phyloP scores from a whole-genome alignment of 2,888 invertebrate species.

The Halocaridina rubra region DNA sequence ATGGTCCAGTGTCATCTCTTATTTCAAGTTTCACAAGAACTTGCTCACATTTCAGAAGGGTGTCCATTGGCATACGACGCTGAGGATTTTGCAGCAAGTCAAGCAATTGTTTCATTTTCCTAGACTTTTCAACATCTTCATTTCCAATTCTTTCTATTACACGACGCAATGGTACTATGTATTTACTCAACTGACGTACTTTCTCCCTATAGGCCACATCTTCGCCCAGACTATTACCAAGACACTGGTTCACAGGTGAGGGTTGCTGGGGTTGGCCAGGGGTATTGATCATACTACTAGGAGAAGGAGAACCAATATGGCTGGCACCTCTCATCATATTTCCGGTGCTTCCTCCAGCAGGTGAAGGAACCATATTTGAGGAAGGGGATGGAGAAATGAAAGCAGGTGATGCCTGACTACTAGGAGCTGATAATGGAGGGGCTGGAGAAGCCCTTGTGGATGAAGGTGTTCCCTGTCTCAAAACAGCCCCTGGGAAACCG shows the following conservation, averaged over 20 bases:
- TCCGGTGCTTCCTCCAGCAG: slow-evolving; percentile 70
- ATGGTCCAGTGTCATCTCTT: slow-evolving; percentile 19
- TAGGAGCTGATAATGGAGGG: slow-evolving; percentile 36
- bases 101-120: slow-evolving; percentile 93
- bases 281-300: slow-evolving; percentile 61
- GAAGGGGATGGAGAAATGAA: slow-evolving; percentile 75
- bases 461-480: slow-evolving; percentile 39
- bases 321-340: slow-evolving; percentile 44
- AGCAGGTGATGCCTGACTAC: slow-evolving; percentile 49
- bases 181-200: slow-evolving; percentile 90
- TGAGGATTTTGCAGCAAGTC: slow-evolving; percentile 91
- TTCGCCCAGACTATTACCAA: slow-evolving; percentile 70
- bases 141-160: slow-evolving; percentile 91
- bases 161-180: slow-evolving; percentile 89
- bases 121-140: slow-evolving; percentile 89
- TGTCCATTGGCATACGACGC: slow-evolving; percentile 89
- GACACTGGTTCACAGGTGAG: slow-evolving; percentile 64
- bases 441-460: slow-evolving; percentile 49
- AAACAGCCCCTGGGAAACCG: slow-evolving; percentile 27
- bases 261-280: slow-evolving; percentile 65
- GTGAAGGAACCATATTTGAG: slow-evolving; percentile 75
- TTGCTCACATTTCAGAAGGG: slow-evolving; percentile 91
- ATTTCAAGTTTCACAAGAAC: slow-evolving; percentile 89
- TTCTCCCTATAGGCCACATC: slow-evolving; percentile 94
- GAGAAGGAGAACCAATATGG: slow-evolving; percentile 64